Base-by-base conservation (phyloP, 1,140 invertebrate species). In the Drosophila truncata region DNA sequence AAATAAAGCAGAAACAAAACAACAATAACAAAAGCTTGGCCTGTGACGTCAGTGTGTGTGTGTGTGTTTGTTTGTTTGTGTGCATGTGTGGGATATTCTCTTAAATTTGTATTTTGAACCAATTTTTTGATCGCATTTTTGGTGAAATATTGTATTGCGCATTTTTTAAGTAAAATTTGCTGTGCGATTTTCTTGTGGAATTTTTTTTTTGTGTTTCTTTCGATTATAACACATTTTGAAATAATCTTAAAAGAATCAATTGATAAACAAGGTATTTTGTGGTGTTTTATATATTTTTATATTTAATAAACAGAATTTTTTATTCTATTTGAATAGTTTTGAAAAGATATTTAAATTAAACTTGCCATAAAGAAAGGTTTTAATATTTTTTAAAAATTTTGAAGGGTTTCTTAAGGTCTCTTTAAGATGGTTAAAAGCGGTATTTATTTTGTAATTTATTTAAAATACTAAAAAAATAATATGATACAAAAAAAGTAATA, bases 1-100 rank as follows among this genome's bases (percentile, higher is more conserved):
- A 76, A 55, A 80, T 66, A 66, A 66, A 80, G 64, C 27, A 54
- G 39, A 47, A 67, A 47, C 10, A 55, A 41, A 66, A 67, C 54
- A 52, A 52, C 46, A 77, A 59, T 46, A 42, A 65, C 27, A 62
- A 65, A 33, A 62, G 57, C 57, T 23, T 18, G 37, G 52, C 29
- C 52, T 55, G 52, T 55, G 54, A 35, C 25, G 31, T 62, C 20
- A 52, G 47, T 55, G 31, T 37, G 60, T 27, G 60, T 50, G 59
- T 35, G 25, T 39, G 60, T 41, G 31, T 60, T 25, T 29, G 33
- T 55, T 2, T 13, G 41, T 16, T 11, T 20, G 25, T 23, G 13
- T 29, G 29, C 16, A 23, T 29, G 60, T 55, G 31, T 31, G 54
- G n/a, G 11, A 63, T 39, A 58, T n/a, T 29, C 23, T 39, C 31